Evolutionary conservation across 2,888 invertebrate species (phyloP), one percentile per base, ranked within the genome.

Genomic region (Rotaria socialis): DNA sequence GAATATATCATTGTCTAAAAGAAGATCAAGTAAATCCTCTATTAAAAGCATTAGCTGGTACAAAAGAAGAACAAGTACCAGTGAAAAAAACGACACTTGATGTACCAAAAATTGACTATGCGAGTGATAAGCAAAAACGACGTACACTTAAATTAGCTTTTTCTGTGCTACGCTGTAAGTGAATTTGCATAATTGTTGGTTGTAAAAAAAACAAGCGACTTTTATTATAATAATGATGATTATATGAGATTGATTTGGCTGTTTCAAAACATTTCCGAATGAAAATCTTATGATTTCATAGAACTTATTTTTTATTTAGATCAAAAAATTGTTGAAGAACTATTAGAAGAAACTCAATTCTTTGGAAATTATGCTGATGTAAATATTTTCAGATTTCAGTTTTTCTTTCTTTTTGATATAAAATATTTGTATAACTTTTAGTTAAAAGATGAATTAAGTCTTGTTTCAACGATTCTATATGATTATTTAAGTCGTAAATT

Each of bases 401-500:
- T 35, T 35, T 35, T 35, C 35, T 35, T 35, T 35, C 35, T 1
- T 35, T 35, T 35, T 35, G 35, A 67, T 27, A 41, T 35, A 2
- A 24, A 85, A 85, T 55, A 58, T 43, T 27, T n/a, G 11, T 4
- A n/a, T 56, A 24, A 3, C 14, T 27, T 86, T 60, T n/a, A 86
- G 86, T 85, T 86, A 50, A 86, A 86, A 86, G 86, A 86, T 52
- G 86, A 86, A 50, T 85, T 74, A 50, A 86, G 86, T 74, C 60
- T 86, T n/a, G 85, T 86, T 19, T 86, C 85, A 22, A 86, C 86
- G 35, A 47, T 86, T 8, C 41, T 86, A 7, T 86, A 80, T 47
- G 86, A 86, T 85, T 86, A 86, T 50, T 75, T 86, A 56, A 86
- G 75, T n/a, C 86, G 86, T 35, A 86, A 86, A 85, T 86, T 86